A percentile compares a stretch with the other conserved stretches of the same genome.
phyloP scores from a whole-genome alignment of 2,113 vertebrate genomes.

The Heptranchias perlo region DNA sequence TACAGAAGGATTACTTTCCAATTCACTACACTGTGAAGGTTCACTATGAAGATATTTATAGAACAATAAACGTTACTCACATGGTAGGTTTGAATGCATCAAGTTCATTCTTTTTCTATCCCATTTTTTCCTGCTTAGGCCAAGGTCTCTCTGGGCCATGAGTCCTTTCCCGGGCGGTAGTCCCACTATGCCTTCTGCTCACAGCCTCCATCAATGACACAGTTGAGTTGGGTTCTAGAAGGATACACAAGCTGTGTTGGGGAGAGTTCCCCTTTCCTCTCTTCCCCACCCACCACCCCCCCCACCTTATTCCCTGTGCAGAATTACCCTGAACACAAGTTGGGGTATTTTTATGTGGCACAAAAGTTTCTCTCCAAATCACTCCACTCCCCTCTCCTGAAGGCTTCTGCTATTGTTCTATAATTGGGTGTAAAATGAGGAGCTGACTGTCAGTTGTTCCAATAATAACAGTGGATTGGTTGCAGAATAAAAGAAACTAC shows the following conservation, averaged over 20 bases:
- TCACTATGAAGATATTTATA: conserved; percentile 31
- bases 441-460: neutral
- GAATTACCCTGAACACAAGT: neutral
- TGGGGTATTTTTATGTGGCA: neutral
- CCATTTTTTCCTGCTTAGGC: neutral
- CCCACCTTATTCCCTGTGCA: neutral
- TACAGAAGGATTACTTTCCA: conserved; percentile 29
- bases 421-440: neutral
- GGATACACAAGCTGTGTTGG: neutral
- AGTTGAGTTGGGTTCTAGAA: neutral
- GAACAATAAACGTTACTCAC: neutral
- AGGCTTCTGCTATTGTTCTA: neutral
- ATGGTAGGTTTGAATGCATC: neutral
- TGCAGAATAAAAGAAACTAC: neutral
- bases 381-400: neutral
- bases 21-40: conserved; percentile 9
- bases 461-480: neutral
- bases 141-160: neutral
- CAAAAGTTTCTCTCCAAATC: neutral
- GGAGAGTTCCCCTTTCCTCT: neutral
- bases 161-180: neutral
- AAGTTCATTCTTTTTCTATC: neutral
- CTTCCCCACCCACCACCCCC: neutral
- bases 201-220: neutral
- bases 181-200: neutral